phyloP scores from a whole-genome alignment of 2,888 invertebrate genomes.

The Ochropacha duplaris region DNA sequence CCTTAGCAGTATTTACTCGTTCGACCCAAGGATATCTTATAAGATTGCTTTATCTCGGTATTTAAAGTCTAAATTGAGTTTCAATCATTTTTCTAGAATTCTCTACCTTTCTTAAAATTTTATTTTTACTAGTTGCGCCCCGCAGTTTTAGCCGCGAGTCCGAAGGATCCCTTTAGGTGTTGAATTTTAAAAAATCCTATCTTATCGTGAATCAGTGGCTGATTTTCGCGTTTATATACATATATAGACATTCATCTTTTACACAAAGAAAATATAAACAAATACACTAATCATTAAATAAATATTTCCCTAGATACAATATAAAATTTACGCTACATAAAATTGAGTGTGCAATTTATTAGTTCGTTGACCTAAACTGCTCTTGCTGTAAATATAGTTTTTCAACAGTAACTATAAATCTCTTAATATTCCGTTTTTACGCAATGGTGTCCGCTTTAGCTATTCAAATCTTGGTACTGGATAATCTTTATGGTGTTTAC shows the following conservation, averaged over 20 bases:
- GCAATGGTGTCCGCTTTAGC: constrained; percentile 13
- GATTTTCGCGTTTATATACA: too few relatives aligned
- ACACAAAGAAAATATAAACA: background rate
- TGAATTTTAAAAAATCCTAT: too few relatives aligned
- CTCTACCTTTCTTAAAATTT: too few relatives aligned
- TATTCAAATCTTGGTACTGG: background rate
- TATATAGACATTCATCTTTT: too few relatives aligned
- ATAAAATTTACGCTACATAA: constrained; percentile 22
- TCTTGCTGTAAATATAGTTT: constrained; percentile 17
- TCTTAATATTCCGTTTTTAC: constrained; percentile 19
- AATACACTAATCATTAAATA: background rate
- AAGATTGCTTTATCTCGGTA: background rate
- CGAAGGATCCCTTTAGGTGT: too few relatives aligned
- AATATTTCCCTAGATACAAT: constrained; percentile 11
- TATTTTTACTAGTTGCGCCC: too few relatives aligned
- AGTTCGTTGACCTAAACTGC: constrained; percentile 29
- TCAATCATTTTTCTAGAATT: too few relatives aligned
- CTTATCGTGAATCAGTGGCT: too few relatives aligned
- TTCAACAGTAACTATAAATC: constrained; percentile 30
- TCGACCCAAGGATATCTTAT: background rate
- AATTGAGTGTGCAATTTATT: constrained; percentile 13
- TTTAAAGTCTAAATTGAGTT: background rate
- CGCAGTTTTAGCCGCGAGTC: too few relatives aligned
- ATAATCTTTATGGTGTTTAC: background rate
- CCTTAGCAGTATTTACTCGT: background rate